Conservation (phyloP, 2,113 vertebrate species). For the Myotis lucifugus region DNA sequence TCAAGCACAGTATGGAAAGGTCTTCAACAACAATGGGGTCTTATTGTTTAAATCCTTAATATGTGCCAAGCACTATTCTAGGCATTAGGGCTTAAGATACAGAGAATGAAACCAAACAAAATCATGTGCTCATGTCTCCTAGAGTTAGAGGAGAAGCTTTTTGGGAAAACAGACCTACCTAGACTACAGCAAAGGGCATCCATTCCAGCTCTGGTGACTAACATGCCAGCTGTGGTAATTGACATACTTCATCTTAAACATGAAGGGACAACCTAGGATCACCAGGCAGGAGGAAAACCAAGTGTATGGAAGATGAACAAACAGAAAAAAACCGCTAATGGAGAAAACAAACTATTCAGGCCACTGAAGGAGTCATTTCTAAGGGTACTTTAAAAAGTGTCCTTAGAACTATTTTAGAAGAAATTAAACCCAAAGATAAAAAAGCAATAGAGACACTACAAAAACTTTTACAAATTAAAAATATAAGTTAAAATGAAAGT, state of each 20-base stretch:
- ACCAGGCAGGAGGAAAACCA: neutral
- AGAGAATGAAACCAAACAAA: neutral
- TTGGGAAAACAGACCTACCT: neutral
- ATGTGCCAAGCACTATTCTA: neutral
- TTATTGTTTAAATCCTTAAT: neutral
- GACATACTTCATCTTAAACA: neutral
- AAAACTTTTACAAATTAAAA: neutral
- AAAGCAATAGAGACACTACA: neutral
- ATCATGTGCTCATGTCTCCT: neutral
- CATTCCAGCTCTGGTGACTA: neutral
- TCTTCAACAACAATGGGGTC: neutral
- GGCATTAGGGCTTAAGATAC: neutral
- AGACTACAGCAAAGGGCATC: neutral
- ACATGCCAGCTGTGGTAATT: neutral
- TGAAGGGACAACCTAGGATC: neutral
- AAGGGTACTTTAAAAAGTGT: neutral
- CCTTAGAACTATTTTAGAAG: conserved; percentile 11
- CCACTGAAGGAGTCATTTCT: neutral
- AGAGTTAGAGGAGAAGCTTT: neutral
- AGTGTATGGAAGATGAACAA: neutral
- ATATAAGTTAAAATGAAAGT: neutral
- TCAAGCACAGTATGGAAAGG: neutral
- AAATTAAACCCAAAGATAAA: neutral
- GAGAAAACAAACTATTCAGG: neutral
- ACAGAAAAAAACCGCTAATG: neutral